Conservation (phyloP, 2,797 vertebrate species). For the Myotis myotis region DNA sequence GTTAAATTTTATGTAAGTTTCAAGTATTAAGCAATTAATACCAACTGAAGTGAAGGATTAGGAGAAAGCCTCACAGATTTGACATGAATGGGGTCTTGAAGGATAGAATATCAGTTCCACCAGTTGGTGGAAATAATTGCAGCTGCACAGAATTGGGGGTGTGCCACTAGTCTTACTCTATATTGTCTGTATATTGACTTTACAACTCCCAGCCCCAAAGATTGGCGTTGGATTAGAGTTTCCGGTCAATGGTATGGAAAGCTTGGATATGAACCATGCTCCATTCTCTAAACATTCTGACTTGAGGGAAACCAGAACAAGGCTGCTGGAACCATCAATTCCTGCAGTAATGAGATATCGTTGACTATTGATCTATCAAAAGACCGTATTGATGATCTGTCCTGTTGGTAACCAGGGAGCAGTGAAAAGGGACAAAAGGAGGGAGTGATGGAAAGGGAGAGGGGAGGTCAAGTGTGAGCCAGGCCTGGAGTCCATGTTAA, state of each 20-base stretch:
- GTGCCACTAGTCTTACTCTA: background rate
- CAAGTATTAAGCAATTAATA: background rate
- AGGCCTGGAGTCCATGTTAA: background rate
- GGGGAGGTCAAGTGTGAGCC: background rate
- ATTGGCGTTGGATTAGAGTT: background rate
- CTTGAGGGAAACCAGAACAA: constrained; percentile 31
- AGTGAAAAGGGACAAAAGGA: background rate
- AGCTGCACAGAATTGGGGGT: background rate
- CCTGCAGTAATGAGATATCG: constrained; percentile 47
- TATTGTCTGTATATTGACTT: background rate
- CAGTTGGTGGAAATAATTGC: background rate
- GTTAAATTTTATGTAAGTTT: background rate
- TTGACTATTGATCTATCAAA: constrained; percentile 58
- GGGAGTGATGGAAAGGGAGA: background rate
- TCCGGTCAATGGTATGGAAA: background rate
- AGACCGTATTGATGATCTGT: constrained; percentile 48
- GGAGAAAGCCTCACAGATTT: background rate
- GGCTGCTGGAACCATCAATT: constrained; percentile 2
- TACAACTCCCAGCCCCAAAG: background rate
- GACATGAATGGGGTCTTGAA: background rate
- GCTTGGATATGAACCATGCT: background rate
- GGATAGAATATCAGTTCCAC: background rate
- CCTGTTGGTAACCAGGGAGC: constrained; percentile 6
- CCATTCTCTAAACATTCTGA: background rate
- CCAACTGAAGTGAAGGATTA: background rate